Evolutionary conservation across 64 coral and sea anemone species (phyloP), one percentile per base, ranked within the genome.

Genomic region (Astreopora myriophthalma): DNA sequence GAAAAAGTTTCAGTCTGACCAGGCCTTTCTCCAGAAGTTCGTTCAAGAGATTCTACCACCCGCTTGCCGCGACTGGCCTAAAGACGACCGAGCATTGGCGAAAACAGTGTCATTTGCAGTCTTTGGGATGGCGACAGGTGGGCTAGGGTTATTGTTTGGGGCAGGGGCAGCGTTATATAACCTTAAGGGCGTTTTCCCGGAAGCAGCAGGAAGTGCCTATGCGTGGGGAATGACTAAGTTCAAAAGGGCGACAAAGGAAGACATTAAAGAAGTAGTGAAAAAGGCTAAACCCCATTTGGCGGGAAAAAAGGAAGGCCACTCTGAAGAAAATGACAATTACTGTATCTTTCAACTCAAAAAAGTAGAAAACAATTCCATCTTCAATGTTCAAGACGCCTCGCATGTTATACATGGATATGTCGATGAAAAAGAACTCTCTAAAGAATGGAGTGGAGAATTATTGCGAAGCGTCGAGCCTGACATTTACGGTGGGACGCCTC

Each of bases 401-500:
- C 11, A 75, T 31, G 32, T 92, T 19, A 2, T 92, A 5, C 80
- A 64, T 85, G 90, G 79, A 28, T 36, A 51, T 6, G 28, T 92
- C 7, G 80, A 40, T 46, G 34, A 85, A 91, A 24, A 40, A 35
- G 35, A 92, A 57, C 79, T 92, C 10, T 29, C 90, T 19, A 13
- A 83, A 30, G 24, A 85, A 31, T 29, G 90, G 40, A 38, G 44
- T 3, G 1, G 29, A 0, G 80, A 92, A 76, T 37, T 92, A 37
- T 28, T 92, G 44, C 0, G 39, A 4, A 30, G 0, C 0, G 51
- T 92, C n/a, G 52, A 85, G 26, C 90, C 90, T 0, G 57, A 65
- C 39, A 85, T 92, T 64, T 85, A 92, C 57, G 90, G 90, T 17
- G 12, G 34, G 0, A 92, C 90, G 8, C 90, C 90, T 2, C 31